Evolutionary conservation across 2,113 vertebrate species (phyloP), one percentile per base, ranked within the genome.

Genomic region (Istiophorus platypterus): DNA sequence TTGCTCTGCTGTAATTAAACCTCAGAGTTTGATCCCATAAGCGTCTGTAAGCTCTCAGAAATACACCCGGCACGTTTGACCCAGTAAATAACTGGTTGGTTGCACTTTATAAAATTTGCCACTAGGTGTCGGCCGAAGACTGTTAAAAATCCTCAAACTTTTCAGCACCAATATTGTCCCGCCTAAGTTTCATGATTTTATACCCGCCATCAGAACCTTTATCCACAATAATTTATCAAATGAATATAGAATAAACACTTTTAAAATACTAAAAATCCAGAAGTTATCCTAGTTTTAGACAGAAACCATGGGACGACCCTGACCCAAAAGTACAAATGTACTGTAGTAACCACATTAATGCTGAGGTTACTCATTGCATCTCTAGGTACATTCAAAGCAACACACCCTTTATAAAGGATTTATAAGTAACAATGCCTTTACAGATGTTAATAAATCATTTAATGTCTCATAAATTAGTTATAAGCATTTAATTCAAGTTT

Each of bases 81-180:
- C 11, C 5, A 0, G 13, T 22, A 24, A 22, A n/a, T 69, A 49
- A 63, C 3, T 2, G 7, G 14, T 22, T 18, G 5, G 24, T 15
- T 74, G 81, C 63, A 76, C 31, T 49, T 86, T 52, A 1, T 18
- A 37, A 20, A 1, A 7, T 0, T 76, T 24, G 20, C 91, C 92
- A 79, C 85, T 69, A 92, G 92, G 73, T 91, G 89, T 80, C 91
- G 86, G 72, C n/a, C 34, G 75, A 65, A 66, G 24, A 80, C 57
- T 13, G 14, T n/a, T n/a, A 42, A 7, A 39, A 56, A 59, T 13
- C 4, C 7, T n/a, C 9, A 3, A 20, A n/a, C 4, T 15, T 39
- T 65, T 41, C 4, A 69, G 0, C 12, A 22, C 54, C 5, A 7
- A 27, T 17, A 6, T n/a, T n/a, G 56, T 51, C 5, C 34, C 7